Evolutionary conservation across 2,113 vertebrate species (phyloP).

Genomic region (Polyodon spathula): DNA sequence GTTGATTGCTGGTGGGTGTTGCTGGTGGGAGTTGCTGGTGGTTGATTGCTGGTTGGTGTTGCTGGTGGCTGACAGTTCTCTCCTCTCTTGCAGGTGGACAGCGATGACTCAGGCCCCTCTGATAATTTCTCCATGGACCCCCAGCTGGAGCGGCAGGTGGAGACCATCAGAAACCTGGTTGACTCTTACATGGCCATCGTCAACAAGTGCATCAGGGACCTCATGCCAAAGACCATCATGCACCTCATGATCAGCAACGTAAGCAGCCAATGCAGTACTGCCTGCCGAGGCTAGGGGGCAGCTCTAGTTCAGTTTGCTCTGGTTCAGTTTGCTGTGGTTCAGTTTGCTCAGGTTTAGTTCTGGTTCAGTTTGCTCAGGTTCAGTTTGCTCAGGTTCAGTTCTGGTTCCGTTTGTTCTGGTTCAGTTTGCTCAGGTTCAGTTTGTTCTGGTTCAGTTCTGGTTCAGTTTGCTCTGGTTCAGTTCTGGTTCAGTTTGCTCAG

Average conservation of each 20-base stretch:
- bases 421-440: neutral
- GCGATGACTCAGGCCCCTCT: constrained; percentile 52
- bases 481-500: constrained; percentile 1
- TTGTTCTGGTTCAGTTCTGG: neutral
- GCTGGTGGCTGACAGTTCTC: too few relatives aligned
- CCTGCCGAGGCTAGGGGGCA: too few relatives aligned
- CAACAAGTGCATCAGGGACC: constrained; percentile 77
- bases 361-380: neutral
- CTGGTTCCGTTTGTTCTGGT: constrained; percentile 15
- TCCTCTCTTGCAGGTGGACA: constrained; percentile 55
- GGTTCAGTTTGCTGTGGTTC: neutral
- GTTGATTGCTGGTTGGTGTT: too few relatives aligned
- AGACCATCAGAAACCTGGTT: constrained; percentile 82
- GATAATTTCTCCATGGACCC: constrained; percentile 83
- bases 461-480: constrained; percentile 17
- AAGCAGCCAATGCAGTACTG: constrained; percentile 32
- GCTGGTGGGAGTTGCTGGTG: too few relatives aligned
- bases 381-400: neutral
- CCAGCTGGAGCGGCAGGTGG: constrained; percentile 83
- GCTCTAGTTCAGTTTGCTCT: neutral
- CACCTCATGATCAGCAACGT: constrained; percentile 88
- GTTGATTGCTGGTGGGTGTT: too few relatives aligned
- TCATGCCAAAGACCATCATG: constrained; percentile 92
- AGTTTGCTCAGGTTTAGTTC: constrained; percentile 17
- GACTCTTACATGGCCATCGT: constrained; percentile 90